Percentiles rank a stretch among this genome's conserved stretches.
Conservation (phyloP, 2,888 invertebrate species). For the Nomada ferruginata region DNA sequence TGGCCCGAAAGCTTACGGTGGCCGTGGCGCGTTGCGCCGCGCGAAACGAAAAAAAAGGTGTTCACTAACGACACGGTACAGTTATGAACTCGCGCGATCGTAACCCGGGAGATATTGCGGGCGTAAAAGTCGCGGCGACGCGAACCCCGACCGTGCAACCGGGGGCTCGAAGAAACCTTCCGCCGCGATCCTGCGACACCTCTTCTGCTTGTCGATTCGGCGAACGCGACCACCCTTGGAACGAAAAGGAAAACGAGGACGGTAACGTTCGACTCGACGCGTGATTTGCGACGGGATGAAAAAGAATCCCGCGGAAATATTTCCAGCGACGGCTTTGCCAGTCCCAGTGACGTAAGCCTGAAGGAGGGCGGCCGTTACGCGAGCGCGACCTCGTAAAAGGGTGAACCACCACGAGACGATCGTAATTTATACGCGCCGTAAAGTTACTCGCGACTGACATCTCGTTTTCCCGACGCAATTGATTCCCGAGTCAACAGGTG, state of each 20-base stretch:
- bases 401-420: conserved; percentile 39
- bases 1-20: background rate
- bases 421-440: conserved; percentile 59
- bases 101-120: conserved; percentile 26
- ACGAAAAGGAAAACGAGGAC: background rate
- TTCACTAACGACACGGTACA: conserved; percentile 31
- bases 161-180: background rate
- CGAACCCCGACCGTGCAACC: background rate
- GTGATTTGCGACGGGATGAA: background rate
- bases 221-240: too few relatives aligned
- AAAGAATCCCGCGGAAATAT: too few relatives aligned
- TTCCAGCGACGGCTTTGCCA: background rate
- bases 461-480: conserved; percentile 52
- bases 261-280: background rate
- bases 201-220: background rate
- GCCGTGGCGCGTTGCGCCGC: background rate
- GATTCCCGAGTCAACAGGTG: conserved; percentile 66
- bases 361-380: conserved; percentile 1
- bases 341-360: background rate
- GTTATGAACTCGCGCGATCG: conserved; percentile 37
- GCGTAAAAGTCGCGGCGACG: conserved; percentile 3
- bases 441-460: conserved; percentile 49
- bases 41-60: conserved; percentile 11
- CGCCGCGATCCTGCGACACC: too few relatives aligned
- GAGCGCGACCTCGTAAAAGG: conserved; percentile 46